phyloP scores from a whole-genome alignment of 1,140 invertebrate genomes.

The Scaptomyza graminum region DNA sequence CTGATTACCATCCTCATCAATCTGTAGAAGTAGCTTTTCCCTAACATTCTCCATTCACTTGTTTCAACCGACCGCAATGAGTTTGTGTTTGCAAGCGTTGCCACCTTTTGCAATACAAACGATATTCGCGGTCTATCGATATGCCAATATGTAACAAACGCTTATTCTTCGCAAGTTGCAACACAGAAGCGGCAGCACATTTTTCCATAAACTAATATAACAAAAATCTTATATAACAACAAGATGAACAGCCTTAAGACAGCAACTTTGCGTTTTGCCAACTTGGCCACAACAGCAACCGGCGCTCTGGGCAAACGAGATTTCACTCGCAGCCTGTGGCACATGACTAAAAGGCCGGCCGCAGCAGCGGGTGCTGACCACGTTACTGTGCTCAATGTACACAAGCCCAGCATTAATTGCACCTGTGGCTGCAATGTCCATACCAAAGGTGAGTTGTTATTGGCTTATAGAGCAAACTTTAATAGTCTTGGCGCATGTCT shows the following conservation, averaged over 20 bases:
- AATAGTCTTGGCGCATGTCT: not conserved
- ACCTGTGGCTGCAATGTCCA: conserved; percentile 87
- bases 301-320: conserved; percentile 86
- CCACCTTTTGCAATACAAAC: not conserved
- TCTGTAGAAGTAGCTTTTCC: conserved; percentile 50
- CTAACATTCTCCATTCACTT: conserved; percentile 18
- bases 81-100: conserved; percentile 17
- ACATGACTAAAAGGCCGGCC: conserved; percentile 85
- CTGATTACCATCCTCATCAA: conserved; percentile 40
- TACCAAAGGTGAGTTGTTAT: conserved; percentile 87
- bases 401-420: conserved; percentile 85
- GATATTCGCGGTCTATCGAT: conserved; percentile 6
- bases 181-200: conserved; percentile 47
- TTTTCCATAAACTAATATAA: conserved; percentile 43
- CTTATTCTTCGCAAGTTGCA: conserved; percentile 41
- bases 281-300: conserved; percentile 84
- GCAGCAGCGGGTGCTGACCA: conserved; percentile 41
- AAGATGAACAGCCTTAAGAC: conserved; percentile 89
- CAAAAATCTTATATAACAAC: conserved; percentile 81
- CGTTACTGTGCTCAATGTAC: conserved; percentile 70
- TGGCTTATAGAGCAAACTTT: not conserved
- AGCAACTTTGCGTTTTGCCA: conserved; percentile 85
- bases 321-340: conserved; percentile 88
- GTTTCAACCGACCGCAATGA: not conserved
- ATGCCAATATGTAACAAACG: not conserved